Base-by-base conservation (phyloP, 2,113 vertebrate species). In the Halcyon malimbica region DNA sequence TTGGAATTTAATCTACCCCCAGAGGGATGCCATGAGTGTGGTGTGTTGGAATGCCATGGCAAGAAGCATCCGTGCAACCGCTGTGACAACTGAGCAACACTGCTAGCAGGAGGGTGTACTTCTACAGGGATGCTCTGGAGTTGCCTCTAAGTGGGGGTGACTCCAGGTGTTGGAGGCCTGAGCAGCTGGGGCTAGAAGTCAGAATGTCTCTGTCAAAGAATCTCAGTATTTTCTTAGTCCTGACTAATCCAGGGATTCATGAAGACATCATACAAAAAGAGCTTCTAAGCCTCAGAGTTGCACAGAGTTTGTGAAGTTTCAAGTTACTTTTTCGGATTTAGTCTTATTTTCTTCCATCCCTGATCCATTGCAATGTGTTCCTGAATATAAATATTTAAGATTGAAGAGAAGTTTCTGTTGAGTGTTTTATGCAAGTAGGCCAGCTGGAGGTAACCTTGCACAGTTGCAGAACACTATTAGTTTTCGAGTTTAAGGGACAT, bases 51-150 rank as follows among this genome's bases (percentile, higher is more conserved):
- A 2, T 20, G 13, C 9, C 35, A 9, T 6, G 54, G 35, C 35
- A 57, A 25, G 54, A 46, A 14, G 13, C 57, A 39, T 24, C 6
- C 4, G 0, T 23, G 29, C 3, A 5, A 9, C 59, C 26, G 15
- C 50, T 0, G 0, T 57, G 37, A 14, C 2, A 3, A 10, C 70
- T 48, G n/a, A 79, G 4, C 29, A 35, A 7, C 19, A 2, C 6
- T 53, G 65, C 23, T 75, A 37, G 26, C 46, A 67, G 37, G 42
- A 84, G 46, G 25, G 24, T 60, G 6, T 23, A 17, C 12, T 62
- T 69, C 77, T 53, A 11, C 31, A 39, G 54, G 39, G 20, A 5
- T 73, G 44, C 53, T 77, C 48, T 1, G 0, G 25, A 11, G n/a
- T 31, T 83, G 33, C 65, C 70, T 41, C 9, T 35, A 33, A n/a